Evolutionary conservation across 2,888 invertebrate genomes (phyloP).

Genomic region (Ophraella communa): DNA sequence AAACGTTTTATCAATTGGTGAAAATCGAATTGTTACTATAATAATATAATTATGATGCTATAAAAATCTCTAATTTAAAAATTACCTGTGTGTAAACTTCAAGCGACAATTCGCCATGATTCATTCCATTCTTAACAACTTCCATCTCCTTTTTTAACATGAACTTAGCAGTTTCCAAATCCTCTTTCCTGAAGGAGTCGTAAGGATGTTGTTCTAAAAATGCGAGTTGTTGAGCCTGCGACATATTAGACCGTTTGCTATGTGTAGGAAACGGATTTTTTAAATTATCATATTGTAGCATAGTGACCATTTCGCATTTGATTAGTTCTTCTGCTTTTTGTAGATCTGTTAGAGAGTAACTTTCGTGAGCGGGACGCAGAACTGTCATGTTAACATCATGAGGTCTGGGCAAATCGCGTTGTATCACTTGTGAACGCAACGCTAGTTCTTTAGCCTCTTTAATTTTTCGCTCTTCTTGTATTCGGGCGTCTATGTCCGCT

Average conservation of each 20-base stretch:
- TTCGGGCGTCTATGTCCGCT: conserved; percentile 80
- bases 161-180: conserved; percentile 70
- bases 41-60: too few species aligned
- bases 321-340: conserved; percentile 96
- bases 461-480: conserved; percentile 72
- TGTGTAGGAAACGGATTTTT: conserved; percentile 70
- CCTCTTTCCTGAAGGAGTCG: conserved; percentile 72
- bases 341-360: conserved; percentile 80
- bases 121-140: conserved; percentile 90
- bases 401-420: conserved; percentile 84
- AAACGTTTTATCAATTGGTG: too few species aligned
- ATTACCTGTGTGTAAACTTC: conserved; percentile 78
- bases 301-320: conserved; percentile 88
- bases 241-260: conserved; percentile 64
- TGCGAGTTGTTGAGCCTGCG: conserved; percentile 75
- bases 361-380: conserved; percentile 76
- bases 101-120: conserved; percentile 89
- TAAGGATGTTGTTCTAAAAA: conserved; percentile 90
- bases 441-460: conserved; percentile 74
- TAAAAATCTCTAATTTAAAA: too few species aligned
- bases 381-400: conserved; percentile 85
- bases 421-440: conserved; percentile 80
- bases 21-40: too few species aligned
- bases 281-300: conserved; percentile 90
- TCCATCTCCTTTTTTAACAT: conserved; percentile 85